Conservation (phyloP, 2,797 vertebrate genomes). For the Melopsittacus undulatus region DNA sequence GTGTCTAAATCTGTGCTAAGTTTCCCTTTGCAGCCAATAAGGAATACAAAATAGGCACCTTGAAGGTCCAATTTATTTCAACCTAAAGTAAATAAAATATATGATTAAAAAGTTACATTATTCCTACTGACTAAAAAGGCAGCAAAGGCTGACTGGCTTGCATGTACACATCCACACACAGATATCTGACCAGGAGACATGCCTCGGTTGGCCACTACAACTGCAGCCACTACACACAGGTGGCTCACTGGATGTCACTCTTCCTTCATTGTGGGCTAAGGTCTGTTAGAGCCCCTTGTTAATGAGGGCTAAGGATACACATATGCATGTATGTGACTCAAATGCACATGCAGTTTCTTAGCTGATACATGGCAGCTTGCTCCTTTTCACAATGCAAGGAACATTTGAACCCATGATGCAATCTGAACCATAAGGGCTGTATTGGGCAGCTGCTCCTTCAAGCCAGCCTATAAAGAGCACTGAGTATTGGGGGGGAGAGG, state of each 20-base stretch:
- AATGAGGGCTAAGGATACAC: background rate
- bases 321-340: rapidly evolving
- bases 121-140: background rate
- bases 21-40: background rate
- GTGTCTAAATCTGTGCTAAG: background rate
- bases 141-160: background rate
- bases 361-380: background rate
- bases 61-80: background rate
- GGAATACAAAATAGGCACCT: background rate
- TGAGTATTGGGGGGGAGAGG: rapidly evolving
- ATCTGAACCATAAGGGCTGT: background rate
- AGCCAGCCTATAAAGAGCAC: background rate
- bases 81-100: background rate
- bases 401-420: background rate
- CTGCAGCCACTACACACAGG: background rate
- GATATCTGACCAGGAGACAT: background rate
- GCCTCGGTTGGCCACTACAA: background rate
- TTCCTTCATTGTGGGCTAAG: background rate
- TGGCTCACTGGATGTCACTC: background rate
- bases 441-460: background rate
- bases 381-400: rapidly evolving
- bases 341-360: background rate
- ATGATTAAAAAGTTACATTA: background rate
- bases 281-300: background rate
- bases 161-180: background rate